Base-by-base conservation (phyloP, 2,113 vertebrate species). In the Ctenomys sociabilis region DNA sequence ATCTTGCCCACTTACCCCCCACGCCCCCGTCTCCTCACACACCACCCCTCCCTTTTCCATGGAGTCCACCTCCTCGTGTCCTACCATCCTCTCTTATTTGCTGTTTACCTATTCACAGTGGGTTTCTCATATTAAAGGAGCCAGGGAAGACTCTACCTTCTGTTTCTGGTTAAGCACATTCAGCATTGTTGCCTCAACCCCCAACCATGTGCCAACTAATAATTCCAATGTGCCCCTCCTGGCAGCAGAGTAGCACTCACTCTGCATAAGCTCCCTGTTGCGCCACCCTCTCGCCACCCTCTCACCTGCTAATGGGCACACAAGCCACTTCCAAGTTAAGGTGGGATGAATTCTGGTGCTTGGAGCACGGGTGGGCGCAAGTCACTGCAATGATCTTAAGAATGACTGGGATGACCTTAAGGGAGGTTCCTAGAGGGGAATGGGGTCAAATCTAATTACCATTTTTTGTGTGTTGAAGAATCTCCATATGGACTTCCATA, bases 1-100 rank as follows among this genome's bases (percentile, higher is more conserved):
- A 1, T 22, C 3, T 73, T 7, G 11, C 21, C 4, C 19, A 7
- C 40, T 28, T 3, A 3, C 40, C 4, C 1, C 32, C 72, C 11
- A 17, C 32, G 3, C 12, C 73, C 37, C 13, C 37, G 12, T 24
- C 40, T 77, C 73, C 73, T 4, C 40, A 43, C 24, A 45, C 40
- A 24, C 70, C 73, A 30, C 13, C 40, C 22, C 11, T 14, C 72
- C 14, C 11, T 5, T 35, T 35, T 30, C 40, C 40, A 24, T 22
- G 43, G 73, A 14, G 24, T 45, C 73, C 10, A 5, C 40, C 73
- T 45, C 40, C 40, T 26, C 0, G 26, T 13, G 7, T 14, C 73
- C 73, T 28, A 43, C 73, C 40, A 3, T 77, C 26, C 7, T 43
- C 12, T 77, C 26, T 45, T 45, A 28, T 3, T 14, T 26, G 12